Evolutionary conservation across 2,797 vertebrate genomes (phyloP).

Genomic region (Enteromius anoplus): DNA sequence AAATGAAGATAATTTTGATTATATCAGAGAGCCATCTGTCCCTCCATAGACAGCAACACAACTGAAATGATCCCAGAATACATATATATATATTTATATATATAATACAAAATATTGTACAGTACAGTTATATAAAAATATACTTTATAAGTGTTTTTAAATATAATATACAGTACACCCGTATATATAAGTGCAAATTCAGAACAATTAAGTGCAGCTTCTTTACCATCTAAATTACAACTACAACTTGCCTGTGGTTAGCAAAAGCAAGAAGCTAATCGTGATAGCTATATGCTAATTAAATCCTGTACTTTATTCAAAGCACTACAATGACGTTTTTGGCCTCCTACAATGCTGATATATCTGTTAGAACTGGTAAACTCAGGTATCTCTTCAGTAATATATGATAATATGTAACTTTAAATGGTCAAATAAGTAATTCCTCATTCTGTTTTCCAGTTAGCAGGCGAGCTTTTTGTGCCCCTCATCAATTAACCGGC

Average conservation of each 20-base stretch:
- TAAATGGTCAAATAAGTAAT: background rate
- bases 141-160: background rate
- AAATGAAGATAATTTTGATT: too few species aligned
- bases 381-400: background rate
- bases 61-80: too few species aligned
- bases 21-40: too few species aligned
- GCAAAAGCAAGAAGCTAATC: background rate
- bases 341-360: background rate
- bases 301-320: background rate
- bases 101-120: too few species aligned
- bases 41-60: background rate
- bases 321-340: background rate
- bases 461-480: background rate
- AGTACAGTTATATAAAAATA: background rate
- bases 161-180: background rate
- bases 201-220: background rate
- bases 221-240: background rate
- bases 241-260: slow-evolving; percentile 4
- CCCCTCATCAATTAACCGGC: background rate
- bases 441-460: background rate
- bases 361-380: background rate
- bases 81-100: too few species aligned
- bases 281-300: background rate
- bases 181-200: background rate
- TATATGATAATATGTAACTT: background rate